Conservation (phyloP, 2,888 invertebrate species). For the Eumacrocentrus americanus region DNA sequence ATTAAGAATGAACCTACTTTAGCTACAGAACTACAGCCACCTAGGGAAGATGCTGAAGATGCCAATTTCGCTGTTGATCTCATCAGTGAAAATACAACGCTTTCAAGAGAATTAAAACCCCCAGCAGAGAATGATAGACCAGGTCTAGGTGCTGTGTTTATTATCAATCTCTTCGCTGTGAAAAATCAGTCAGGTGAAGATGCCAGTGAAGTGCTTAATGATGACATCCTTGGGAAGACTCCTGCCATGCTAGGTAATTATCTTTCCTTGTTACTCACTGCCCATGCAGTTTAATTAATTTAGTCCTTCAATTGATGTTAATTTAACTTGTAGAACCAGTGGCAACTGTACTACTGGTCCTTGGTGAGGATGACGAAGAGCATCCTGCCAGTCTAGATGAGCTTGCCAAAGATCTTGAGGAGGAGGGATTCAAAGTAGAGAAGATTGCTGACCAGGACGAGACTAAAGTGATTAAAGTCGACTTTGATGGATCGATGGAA, state of each 20-base stretch:
- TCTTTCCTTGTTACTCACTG: too few species aligned
- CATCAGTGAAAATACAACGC: slow-evolving; percentile 33
- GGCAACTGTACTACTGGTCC: slow-evolving; percentile 48
- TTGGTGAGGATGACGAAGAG: slow-evolving; percentile 50
- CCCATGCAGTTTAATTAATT: not conserved
- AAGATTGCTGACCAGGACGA: slow-evolving; percentile 45
- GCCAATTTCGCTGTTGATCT: slow-evolving; percentile 26
- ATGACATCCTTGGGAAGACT: slow-evolving; percentile 43
- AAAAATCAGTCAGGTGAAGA: slow-evolving; percentile 47
- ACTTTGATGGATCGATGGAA: slow-evolving; percentile 38
- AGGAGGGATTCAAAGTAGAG: slow-evolving; percentile 50
- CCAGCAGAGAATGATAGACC: slow-evolving; percentile 36
- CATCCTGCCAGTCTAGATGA: slow-evolving; percentile 49
- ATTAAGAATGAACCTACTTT: slow-evolving; percentile 13
- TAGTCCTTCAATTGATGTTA: not conserved
- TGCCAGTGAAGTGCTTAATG: slow-evolving; percentile 47
- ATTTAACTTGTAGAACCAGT: slow-evolving; percentile 44
- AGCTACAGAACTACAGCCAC: slow-evolving; percentile 29
- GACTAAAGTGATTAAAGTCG: slow-evolving; percentile 45
- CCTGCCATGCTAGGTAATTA: slow-evolving; percentile 48
- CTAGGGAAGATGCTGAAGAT: slow-evolving; percentile 28
- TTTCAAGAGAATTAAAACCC: slow-evolving; percentile 47
- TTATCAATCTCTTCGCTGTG: slow-evolving; percentile 54
- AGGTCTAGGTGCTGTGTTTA: slow-evolving; percentile 43
- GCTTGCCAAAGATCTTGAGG: slow-evolving; percentile 50